Conservation (phyloP, 2,888 invertebrate genomes). For the Drosophila macrothrix region DNA sequence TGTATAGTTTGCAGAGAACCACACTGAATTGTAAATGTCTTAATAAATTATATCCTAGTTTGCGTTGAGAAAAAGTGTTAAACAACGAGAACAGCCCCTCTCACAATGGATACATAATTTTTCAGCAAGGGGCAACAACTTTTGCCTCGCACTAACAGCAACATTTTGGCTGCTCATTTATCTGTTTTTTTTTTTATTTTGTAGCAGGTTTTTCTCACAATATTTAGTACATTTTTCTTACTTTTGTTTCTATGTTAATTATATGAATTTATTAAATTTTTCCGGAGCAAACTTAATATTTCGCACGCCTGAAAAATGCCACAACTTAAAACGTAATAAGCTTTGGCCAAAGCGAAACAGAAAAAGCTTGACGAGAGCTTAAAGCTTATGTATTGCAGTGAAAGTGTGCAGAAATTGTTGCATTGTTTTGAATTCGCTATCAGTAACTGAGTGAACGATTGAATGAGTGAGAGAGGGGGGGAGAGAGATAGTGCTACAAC, state of each 20-base stretch:
- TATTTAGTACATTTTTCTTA: conserved; percentile 8
- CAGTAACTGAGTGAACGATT: conserved; percentile 7
- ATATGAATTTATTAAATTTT: conserved; percentile 25
- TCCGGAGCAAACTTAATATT: conserved; percentile 36
- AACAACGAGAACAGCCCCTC: conserved; percentile 11
- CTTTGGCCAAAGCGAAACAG: conserved; percentile 43
- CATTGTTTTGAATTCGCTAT: conserved; percentile 65
- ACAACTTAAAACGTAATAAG: conserved; percentile 66
- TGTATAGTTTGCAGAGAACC: not conserved
- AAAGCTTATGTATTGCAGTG: conserved; percentile 61
- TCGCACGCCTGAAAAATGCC: conserved; percentile 71
- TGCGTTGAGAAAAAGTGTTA: conserved; percentile 1
- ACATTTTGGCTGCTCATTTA: conserved; percentile 27
- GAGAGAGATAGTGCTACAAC: conserved; percentile 12
- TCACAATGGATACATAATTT: conserved; percentile 73
- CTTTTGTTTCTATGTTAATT: not conserved
- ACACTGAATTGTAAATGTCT: not conserved
- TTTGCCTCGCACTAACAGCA: conserved; percentile 3
- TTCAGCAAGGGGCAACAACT: conserved; percentile 43
- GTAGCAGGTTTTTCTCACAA: conserved; percentile 4
- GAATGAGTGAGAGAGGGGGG: conserved; percentile 2
- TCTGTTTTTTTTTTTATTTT: not conserved
- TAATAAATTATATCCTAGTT: not conserved
- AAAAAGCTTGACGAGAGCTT: conserved; percentile 46
- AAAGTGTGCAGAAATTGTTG: conserved; percentile 75